Evolutionary conservation across 2,113 vertebrate species (phyloP).

Genomic region (Toxotes chatareus): DNA sequence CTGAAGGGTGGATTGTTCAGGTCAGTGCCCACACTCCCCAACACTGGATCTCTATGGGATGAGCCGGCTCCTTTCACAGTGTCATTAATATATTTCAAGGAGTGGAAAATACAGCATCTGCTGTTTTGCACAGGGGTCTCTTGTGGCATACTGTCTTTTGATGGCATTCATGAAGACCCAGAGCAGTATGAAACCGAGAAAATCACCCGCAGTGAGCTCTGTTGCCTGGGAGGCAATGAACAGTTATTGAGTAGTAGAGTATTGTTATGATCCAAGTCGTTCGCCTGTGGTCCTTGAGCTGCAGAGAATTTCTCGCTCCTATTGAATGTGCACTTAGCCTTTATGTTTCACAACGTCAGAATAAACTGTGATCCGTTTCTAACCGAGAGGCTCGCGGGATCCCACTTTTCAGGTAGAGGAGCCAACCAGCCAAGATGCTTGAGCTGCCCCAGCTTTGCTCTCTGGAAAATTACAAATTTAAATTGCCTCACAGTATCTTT

Average conservation of each 20-base stretch:
- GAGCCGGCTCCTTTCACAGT: constrained; percentile 40
- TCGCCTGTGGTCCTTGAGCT: constrained; percentile 39
- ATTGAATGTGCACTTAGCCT: constrained; percentile 42
- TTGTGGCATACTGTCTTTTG: constrained; percentile 49
- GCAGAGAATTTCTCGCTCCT: constrained; percentile 39
- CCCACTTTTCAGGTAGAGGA: constrained; percentile 23
- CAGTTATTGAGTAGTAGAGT: constrained; percentile 53
- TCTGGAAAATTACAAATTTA: constrained; percentile 62
- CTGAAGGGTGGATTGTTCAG: constrained; percentile 70
- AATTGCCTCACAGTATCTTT: constrained; percentile 51
- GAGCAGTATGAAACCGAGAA: constrained; percentile 49
- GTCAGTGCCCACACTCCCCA: constrained; percentile 65
- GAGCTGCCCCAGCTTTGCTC: constrained; percentile 28
- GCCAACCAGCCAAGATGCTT: constrained; percentile 6
- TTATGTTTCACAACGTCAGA: constrained; percentile 55
- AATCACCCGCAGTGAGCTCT: constrained; percentile 30
- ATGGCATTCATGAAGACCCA: constrained; percentile 62
- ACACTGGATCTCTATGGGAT: constrained; percentile 45
- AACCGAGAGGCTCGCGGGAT: constrained; percentile 32
- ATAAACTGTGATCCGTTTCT: constrained; percentile 51
- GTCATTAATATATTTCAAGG: constrained; percentile 73
- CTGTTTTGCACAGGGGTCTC: constrained; percentile 47
- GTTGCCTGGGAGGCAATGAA: constrained; percentile 46
- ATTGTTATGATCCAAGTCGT: constrained; percentile 52
- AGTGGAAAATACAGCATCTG: constrained; percentile 55